Conservation (phyloP, 1,140 invertebrate genomes). For the Pogonomyrmex barbatus region DNA sequence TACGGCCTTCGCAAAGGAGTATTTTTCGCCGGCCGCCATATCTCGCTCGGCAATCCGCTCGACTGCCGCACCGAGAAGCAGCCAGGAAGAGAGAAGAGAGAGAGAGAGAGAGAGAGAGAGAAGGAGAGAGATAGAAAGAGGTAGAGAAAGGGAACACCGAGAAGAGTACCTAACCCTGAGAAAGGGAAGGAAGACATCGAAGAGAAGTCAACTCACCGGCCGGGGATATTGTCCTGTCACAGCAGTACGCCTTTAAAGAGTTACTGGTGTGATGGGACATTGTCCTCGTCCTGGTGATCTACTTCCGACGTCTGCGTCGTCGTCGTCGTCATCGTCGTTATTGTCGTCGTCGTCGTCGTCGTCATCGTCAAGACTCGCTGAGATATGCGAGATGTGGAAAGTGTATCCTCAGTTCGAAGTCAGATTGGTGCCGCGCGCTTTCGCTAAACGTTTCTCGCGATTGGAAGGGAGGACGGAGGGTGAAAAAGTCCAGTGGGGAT, state of each 20-base stretch:
- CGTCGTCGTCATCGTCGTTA: background rate
- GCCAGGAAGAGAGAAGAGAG: background rate
- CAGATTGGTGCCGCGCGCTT: conserved; percentile 44
- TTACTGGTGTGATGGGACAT: conserved; percentile 96
- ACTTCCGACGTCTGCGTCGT: conserved; percentile 61
- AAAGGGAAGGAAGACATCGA: background rate
- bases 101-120: background rate
- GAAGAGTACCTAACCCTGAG: background rate
- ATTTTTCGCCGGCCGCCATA: conserved; percentile 55
- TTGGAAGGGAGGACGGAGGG: background rate
- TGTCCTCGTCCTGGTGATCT: conserved; percentile 87
- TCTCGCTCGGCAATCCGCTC: conserved; percentile 48
- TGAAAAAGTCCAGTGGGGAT: conserved; percentile 26
- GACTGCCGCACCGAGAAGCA: conserved; percentile 29
- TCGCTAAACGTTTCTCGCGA: background rate
- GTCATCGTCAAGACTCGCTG: background rate
- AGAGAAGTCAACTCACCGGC: conserved; percentile 56
- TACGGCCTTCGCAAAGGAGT: conserved; percentile 67
- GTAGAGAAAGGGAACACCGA: background rate
- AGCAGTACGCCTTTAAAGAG: conserved; percentile 92
- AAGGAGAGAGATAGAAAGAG: background rate
- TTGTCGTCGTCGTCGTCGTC: background rate
- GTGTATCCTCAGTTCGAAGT: conserved; percentile 21
- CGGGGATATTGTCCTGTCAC: conserved; percentile 97
- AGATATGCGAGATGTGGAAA: conserved; percentile 20